A percentile compares a stretch with the other conserved stretches of the same genome.
Conservation (phyloP, 2,113 vertebrate genomes). For the Symphodus melops region DNA sequence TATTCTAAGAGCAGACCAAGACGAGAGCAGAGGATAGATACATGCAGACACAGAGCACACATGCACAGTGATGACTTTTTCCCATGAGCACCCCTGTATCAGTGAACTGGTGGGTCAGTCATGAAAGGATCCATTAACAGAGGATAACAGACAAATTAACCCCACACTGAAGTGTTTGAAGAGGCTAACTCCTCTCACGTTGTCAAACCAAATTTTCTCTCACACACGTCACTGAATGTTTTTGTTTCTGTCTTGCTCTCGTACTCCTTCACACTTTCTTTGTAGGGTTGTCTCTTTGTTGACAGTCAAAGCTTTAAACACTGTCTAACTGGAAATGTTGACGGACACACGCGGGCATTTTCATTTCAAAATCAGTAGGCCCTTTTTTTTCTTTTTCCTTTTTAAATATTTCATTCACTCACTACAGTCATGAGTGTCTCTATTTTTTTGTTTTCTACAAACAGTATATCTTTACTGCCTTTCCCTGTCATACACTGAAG, state of each 20-base stretch:
- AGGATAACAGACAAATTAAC: slow-evolving; percentile 55
- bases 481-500: slow-evolving; percentile 1
- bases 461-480: slow-evolving; percentile 4
- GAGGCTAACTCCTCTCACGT: slow-evolving; percentile 7
- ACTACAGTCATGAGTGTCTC: slow-evolving; percentile 24
- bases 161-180: slow-evolving; percentile 36
- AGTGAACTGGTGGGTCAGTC: slow-evolving; percentile 27
- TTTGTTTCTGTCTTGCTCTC: slow-evolving; percentile 25
- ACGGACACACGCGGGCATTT: background rate
- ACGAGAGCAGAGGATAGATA: background rate
- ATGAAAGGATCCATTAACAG: slow-evolving; percentile 41
- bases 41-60: background rate
- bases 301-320: slow-evolving; percentile 21
- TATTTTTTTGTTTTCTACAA: slow-evolving; percentile 13
- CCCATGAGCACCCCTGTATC: slow-evolving; percentile 12
- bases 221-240: background rate
- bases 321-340: background rate
- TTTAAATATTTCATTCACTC: slow-evolving; percentile 37
- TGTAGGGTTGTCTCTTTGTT: slow-evolving; percentile 47
- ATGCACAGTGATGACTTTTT: slow-evolving; percentile 7
- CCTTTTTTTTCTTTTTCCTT: slow-evolving; percentile 22
- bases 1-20: slow-evolving; percentile 1
- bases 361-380: slow-evolving; percentile 7
- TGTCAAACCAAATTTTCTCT: slow-evolving; percentile 25
- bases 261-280: slow-evolving; percentile 38